Evolutionary conservation across 2,797 vertebrate genomes (phyloP).

Genomic region (Urophycis tenuis): DNA sequence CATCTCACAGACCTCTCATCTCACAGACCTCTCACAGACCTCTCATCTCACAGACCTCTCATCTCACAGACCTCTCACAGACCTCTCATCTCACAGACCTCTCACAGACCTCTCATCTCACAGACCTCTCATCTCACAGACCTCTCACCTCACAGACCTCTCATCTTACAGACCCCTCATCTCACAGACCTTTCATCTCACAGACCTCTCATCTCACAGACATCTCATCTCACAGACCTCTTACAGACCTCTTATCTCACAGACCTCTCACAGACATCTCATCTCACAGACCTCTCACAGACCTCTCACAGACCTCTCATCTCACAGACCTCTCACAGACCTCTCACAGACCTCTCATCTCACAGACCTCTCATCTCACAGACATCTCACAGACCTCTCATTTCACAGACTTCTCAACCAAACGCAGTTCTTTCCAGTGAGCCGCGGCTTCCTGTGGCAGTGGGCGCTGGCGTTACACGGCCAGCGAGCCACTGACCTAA

Average conservation of each 20-base stretch:
- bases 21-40: too few species aligned
- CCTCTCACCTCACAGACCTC: constrained; percentile 1
- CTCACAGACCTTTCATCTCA: too few species aligned
- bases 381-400: constrained; percentile 4
- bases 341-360: constrained; percentile 6
- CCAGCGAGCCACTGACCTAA: constrained; percentile 65
- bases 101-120: not conserved
- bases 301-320: not conserved
- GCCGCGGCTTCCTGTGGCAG: constrained; percentile 31
- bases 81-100: too few species aligned
- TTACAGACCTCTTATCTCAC: not conserved
- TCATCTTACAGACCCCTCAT: too few species aligned
- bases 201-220: constrained; percentile 1
- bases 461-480: constrained; percentile 56
- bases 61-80: constrained; percentile 6
- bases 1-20: not conserved
- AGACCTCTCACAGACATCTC: too few species aligned
- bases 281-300: constrained; percentile 8
- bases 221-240: constrained; percentile 10
- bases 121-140: constrained; percentile 5
- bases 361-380: constrained; percentile 3
- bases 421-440: constrained; percentile 25
- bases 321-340: too few species aligned
- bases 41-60: constrained; percentile 8
- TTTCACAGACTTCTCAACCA: constrained; percentile 6